Percentiles rank a stretch among this genome's conserved stretches.
These are phyloP conservation scores for Philopotamus ludificatus DNA, from an alignment of 1,140 invertebrate species.

Conservation along the genomic window DNA sequence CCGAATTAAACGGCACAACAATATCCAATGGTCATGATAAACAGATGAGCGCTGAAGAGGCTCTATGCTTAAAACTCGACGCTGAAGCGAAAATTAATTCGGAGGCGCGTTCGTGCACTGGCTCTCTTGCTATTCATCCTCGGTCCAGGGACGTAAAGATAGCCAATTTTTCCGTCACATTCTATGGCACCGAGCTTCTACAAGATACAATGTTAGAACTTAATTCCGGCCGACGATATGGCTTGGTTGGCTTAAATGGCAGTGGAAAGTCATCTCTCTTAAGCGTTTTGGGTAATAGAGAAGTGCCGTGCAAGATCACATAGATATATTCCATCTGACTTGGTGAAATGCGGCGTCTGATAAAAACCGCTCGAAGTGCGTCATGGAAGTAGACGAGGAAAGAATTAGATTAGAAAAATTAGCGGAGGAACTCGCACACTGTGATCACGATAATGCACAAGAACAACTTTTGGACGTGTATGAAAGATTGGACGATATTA, in stretches of 20 bases:
- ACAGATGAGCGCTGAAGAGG: constrained; percentile 66
- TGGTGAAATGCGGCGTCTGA: constrained; percentile 96
- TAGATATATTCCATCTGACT: constrained; percentile 97
- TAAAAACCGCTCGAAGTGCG: constrained; percentile 88
- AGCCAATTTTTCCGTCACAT: constrained; percentile 95
- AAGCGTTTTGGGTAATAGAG: constrained; percentile 86
- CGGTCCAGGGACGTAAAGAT: constrained; percentile 96
- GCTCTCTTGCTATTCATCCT: constrained; percentile 91
- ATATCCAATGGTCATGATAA: constrained; percentile 39
- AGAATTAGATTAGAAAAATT: constrained; percentile 87
- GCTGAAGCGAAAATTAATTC: constrained; percentile 88
- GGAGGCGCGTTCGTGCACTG: constrained; percentile 91
- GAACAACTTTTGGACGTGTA: constrained; percentile 98
- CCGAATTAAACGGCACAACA: not conserved
- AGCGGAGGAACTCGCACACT: constrained; percentile 85
- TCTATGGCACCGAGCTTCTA: constrained; percentile 93
- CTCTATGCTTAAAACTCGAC: constrained; percentile 84
- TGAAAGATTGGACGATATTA: constrained; percentile 95
- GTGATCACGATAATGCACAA: constrained; percentile 89
- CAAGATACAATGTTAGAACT: constrained; percentile 95
- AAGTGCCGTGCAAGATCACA: constrained; percentile 94
- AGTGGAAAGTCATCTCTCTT: constrained; percentile 96
- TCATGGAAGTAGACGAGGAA: constrained; percentile 98
- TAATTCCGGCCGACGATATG: constrained; percentile 95
- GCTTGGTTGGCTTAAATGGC: constrained; percentile 94